These are phyloP conservation scores for Aphidoletes aphidimyza DNA, from an alignment of 2,888 invertebrate genomes.

Conservation along the genomic window DNA sequence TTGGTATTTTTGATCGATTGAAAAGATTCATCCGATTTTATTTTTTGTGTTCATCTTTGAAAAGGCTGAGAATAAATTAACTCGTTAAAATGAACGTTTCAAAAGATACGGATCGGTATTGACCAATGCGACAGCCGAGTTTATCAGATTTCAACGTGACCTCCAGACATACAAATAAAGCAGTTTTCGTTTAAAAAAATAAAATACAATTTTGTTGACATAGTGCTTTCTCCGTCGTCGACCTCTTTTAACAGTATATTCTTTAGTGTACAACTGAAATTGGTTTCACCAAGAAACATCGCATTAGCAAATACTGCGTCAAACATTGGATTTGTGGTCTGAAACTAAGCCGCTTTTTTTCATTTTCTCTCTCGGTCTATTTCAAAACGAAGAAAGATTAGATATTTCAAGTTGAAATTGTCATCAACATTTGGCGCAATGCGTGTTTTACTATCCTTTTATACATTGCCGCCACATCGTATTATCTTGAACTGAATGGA, in stretches of 20 bases:
- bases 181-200: not conserved
- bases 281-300: not conserved
- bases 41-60: no score
- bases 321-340: not conserved
- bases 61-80: no score
- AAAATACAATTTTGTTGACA: not conserved
- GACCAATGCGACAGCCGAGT: not conserved
- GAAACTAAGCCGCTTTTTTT: not conserved
- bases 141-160: constrained; percentile 23
- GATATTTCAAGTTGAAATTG: constrained; percentile 33
- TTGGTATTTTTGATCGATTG: no score
- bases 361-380: not conserved
- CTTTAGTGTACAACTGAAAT: no score
- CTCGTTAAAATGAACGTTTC: no score
- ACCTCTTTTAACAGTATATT: not conserved
- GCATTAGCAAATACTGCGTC: no score
- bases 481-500: not conserved
- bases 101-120: no score
- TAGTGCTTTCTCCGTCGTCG: constrained; percentile 32
- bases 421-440: constrained; percentile 24
- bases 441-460: not conserved
- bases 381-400: no score
- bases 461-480: not conserved
- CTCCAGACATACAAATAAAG: constrained; percentile 28
- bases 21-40: no score